Percentiles rank a stretch among this genome's conserved stretches.
Conservation (phyloP, 92 coral and sea anemone genomes). For the Umimayanthus chanpuru region DNA sequence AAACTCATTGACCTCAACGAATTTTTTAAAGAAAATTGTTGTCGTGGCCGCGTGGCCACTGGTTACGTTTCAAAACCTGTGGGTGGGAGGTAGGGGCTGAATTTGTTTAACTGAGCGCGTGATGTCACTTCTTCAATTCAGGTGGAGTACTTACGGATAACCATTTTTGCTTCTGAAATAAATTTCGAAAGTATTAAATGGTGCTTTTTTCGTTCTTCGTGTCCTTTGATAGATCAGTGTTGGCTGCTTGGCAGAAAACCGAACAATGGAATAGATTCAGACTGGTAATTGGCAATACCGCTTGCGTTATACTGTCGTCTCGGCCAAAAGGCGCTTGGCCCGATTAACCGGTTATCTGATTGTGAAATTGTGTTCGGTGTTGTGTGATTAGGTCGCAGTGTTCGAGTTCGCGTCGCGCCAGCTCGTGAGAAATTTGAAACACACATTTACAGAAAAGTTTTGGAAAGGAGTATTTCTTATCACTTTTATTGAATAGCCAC, state of each 20-base stretch:
- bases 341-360: too few species aligned
- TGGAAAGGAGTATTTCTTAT: too few species aligned
- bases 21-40: not conserved
- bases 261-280: not conserved
- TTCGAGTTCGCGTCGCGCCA: not conserved
- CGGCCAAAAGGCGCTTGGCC: not conserved
- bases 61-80: not conserved
- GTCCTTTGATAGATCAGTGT: not conserved
- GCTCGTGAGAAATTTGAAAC: too few species aligned
- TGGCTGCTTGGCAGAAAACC: not conserved
- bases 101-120: not conserved
- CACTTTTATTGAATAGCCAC: too few species aligned
- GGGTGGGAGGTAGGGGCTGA: slow-evolving; percentile 21
- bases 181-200: too few species aligned
- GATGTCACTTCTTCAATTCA: not conserved
- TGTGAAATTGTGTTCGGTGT: not conserved
- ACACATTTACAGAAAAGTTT: too few species aligned
- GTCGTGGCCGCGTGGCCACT: slow-evolving; percentile 7
- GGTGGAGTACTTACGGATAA: not conserved
- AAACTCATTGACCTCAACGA: not conserved
- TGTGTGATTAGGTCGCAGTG: not conserved
- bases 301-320: not conserved
- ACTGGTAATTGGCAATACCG: not conserved
- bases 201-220: not conserved
- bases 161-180: not conserved